phyloP scores from a whole-genome alignment of 2,888 invertebrate species.

The Lymantria dispar region DNA sequence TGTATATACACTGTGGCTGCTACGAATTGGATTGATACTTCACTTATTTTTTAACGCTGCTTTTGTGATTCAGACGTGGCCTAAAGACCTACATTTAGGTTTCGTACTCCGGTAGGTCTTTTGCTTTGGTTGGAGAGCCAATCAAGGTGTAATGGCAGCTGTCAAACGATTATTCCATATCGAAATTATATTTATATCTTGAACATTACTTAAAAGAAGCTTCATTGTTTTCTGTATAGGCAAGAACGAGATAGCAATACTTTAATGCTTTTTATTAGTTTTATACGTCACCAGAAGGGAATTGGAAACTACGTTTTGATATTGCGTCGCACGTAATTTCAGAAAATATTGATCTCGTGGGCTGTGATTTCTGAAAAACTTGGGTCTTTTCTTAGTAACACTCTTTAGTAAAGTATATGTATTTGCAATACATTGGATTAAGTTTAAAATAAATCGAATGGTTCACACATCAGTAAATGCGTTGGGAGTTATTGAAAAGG shows the following conservation, averaged over 20 bases:
- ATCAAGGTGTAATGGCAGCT: conserved; percentile 45
- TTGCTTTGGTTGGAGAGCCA: conserved; percentile 26
- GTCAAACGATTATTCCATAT: conserved; percentile 38
- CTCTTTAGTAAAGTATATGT: conserved; percentile 15
- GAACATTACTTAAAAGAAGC: conserved; percentile 1
- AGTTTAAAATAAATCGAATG: conserved; percentile 13
- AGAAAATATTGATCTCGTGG: conserved; percentile 10
- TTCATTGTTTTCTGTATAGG: neutral
- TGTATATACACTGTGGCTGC: conserved; percentile 45
- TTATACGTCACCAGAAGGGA: conserved; percentile 14
- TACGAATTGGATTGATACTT: conserved; percentile 62
- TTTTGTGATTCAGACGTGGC: conserved; percentile 53
- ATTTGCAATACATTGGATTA: conserved; percentile 16
- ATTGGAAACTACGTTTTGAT: conserved; percentile 26
- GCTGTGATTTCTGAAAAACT: neutral
- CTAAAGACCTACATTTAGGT: conserved; percentile 73
- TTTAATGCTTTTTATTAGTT: conserved; percentile 9
- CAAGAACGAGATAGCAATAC: conserved; percentile 4
- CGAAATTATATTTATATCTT: conserved; percentile 6
- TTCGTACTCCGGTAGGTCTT: conserved; percentile 52
- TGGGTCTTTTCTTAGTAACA: conserved; percentile 9
- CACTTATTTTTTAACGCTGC: conserved; percentile 68
- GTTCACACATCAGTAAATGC: conserved; percentile 5
- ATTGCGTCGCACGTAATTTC: conserved; percentile 7
- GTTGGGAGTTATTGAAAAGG: conserved; percentile 1